Percentiles rank a stretch among this genome's conserved stretches.
phyloP scores from a whole-genome alignment of 2,888 invertebrate genomes.

The Acleris emargana region DNA sequence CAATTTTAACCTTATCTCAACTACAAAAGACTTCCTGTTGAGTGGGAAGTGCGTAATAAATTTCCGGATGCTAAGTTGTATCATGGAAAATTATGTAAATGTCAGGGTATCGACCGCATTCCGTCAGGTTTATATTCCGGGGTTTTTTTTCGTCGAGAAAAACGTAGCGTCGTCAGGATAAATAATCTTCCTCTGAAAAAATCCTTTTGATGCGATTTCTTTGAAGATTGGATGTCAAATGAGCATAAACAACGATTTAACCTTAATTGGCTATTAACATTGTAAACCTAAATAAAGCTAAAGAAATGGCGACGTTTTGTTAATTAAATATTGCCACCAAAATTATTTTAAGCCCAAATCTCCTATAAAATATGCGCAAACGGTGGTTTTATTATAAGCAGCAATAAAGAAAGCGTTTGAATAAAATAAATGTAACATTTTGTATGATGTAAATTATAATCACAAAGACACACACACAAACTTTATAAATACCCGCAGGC shows the following conservation, averaged over 20 bases:
- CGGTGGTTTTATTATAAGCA: too few relatives aligned
- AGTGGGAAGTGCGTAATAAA: neutral
- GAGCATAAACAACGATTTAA: slow-evolving; percentile 8
- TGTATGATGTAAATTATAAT: too few relatives aligned
- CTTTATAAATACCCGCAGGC: too few relatives aligned
- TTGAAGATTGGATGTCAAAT: slow-evolving; percentile 1
- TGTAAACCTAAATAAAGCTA: too few relatives aligned
- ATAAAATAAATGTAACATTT: too few relatives aligned
- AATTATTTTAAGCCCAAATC: too few relatives aligned
- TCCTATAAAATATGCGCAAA: too few relatives aligned
- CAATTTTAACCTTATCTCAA: slow-evolving; percentile 3
- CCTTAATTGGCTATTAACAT: too few relatives aligned
- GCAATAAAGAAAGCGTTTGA: too few relatives aligned
- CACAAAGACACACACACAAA: too few relatives aligned
- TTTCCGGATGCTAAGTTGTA: slow-evolving; percentile 24
- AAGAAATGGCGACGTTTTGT: too few relatives aligned
- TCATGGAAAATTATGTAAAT: slow-evolving; percentile 36
- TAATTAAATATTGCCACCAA: too few relatives aligned
- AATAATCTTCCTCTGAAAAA: slow-evolving; percentile 39
- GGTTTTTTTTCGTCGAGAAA: slow-evolving; percentile 14
- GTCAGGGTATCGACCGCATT: slow-evolving; percentile 30
- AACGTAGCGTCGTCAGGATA: slow-evolving; percentile 34
- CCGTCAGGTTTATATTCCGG: slow-evolving; percentile 25
- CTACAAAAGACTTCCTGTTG: slow-evolving; percentile 4
- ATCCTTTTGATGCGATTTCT: slow-evolving; percentile 7